Conservation (phyloP, 2,797 vertebrate genomes). For the Lithobates pipiens region DNA sequence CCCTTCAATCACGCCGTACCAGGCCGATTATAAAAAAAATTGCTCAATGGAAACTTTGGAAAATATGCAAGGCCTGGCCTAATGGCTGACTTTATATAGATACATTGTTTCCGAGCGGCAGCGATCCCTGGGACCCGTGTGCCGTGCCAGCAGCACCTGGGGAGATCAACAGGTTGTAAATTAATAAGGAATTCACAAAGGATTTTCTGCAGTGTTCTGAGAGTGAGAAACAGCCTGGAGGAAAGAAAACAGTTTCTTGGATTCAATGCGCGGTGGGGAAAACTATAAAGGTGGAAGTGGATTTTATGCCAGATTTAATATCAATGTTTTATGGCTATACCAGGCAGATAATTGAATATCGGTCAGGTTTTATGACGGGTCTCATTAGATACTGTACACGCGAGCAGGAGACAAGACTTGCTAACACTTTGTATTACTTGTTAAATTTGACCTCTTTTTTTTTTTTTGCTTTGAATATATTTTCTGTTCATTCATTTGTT, state of each 20-base stretch:
- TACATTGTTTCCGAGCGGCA: constrained; percentile 46
- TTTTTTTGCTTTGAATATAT: too few relatives aligned
- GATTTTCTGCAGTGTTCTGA: constrained; percentile 55
- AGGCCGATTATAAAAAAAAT: constrained; percentile 47
- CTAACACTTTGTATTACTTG: neutral
- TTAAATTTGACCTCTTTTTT: neutral
- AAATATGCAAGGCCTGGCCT: constrained; percentile 11
- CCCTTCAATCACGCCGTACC: constrained; percentile 28
- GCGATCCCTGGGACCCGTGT: constrained; percentile 4
- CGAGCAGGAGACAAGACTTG: neutral
- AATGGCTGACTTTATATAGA: constrained; percentile 45
- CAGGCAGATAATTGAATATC: constrained; percentile 49
- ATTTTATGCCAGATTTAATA: constrained; percentile 59
- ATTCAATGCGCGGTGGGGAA: constrained; percentile 51
- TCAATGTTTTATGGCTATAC: constrained; percentile 34
- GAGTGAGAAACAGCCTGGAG: constrained; percentile 56
- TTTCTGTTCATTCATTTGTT: too few relatives aligned
- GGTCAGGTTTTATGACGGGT: constrained; percentile 27
- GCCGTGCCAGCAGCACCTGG: constrained; percentile 57
- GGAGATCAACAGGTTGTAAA: constrained; percentile 62
- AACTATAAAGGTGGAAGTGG: constrained; percentile 56
- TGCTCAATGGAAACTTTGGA: constrained; percentile 44
- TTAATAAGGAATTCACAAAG: constrained; percentile 61
- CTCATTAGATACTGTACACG: constrained; percentile 33
- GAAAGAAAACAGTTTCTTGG: constrained; percentile 46